Conservation (phyloP, 2,888 invertebrate genomes). For the Nomada lathburiana region DNA sequence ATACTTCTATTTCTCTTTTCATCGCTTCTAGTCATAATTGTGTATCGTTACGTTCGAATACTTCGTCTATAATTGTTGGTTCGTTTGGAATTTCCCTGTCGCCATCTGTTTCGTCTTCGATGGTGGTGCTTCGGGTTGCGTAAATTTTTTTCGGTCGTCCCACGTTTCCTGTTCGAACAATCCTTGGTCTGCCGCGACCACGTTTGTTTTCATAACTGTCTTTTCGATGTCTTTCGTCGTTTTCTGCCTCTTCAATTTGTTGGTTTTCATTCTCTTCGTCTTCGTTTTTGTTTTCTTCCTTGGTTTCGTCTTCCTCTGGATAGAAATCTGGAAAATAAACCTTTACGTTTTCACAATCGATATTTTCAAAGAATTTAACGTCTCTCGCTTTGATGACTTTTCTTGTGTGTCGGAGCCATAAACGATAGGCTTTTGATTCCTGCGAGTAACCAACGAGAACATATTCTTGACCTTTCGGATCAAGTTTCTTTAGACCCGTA, state of each 20-base stretch:
- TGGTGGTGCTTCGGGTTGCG: no score
- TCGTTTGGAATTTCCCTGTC: background rate
- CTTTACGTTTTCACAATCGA: background rate
- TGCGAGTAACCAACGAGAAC: background rate
- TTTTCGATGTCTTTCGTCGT: background rate
- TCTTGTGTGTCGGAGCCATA: constrained; percentile 8
- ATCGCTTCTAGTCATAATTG: background rate
- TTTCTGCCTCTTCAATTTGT: background rate
- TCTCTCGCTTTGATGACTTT: constrained; percentile 13
- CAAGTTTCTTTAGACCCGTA: background rate
- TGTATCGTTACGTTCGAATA: background rate
- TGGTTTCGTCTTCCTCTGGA: background rate
- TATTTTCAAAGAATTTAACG: background rate
- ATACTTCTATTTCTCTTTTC: background rate
- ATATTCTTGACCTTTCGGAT: constrained; percentile 6
- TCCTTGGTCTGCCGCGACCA: background rate
- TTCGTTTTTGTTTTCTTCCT: background rate
- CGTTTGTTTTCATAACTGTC: background rate
- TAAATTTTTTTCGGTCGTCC: background rate
- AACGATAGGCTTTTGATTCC: constrained; percentile 9
- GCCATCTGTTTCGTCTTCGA: no score
- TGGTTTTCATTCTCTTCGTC: background rate
- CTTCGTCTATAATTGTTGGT: background rate
- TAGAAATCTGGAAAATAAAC: background rate
- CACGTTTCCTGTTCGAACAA: background rate